Base-by-base conservation (phyloP, 2,797 vertebrate species). In the Phyllotis vaccarum region DNA sequence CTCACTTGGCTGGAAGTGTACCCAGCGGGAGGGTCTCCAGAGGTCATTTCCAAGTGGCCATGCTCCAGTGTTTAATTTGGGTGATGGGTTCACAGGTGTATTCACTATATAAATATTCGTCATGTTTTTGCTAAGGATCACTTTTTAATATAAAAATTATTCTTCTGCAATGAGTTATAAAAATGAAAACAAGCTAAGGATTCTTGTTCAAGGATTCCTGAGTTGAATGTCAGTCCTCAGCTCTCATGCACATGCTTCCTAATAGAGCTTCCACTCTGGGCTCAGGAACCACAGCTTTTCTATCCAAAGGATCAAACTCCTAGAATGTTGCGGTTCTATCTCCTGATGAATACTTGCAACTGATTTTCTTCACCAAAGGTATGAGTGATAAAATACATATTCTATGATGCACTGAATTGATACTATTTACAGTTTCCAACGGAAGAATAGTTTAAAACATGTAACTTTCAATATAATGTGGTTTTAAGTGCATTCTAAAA, bases 361-460 rank as follows among this genome's bases (percentile, higher is more conserved):
- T 93, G 95, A 96, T 95, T 97, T 96, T 92, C 88, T 60, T 70
- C 66, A 86, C 92, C 68, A n/a, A 96, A 86, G 82, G 74, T 34
- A 46, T 90, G 75, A 96, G 96, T 86, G 81, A 58, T 85, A 82
- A 96, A 24, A 29, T 27, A 60, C 68, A 89, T 78, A 43, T 81
- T 90, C 81, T 86, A 85, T 72, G 72, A 17, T 90, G 34, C 31
- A 89, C 43, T 49, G 64, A 16, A 97, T 80, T 87, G 75, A 54
- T 13, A 85, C 31, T 27, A 68, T 89, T 89, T 34, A 92, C 54
- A 95, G 95, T 85, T 94, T 93, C 95, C 75, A 96, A 68, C 78
- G 89, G 97, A 95, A 68, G 68, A 93, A 40, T 11, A 94, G 81
- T 95, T 97, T 54, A 78, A 68, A 96, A 78, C 46, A 95, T 86